phyloP scores from a whole-genome alignment of 2,888 invertebrate genomes.

The Lamellibrachia satsuma region DNA sequence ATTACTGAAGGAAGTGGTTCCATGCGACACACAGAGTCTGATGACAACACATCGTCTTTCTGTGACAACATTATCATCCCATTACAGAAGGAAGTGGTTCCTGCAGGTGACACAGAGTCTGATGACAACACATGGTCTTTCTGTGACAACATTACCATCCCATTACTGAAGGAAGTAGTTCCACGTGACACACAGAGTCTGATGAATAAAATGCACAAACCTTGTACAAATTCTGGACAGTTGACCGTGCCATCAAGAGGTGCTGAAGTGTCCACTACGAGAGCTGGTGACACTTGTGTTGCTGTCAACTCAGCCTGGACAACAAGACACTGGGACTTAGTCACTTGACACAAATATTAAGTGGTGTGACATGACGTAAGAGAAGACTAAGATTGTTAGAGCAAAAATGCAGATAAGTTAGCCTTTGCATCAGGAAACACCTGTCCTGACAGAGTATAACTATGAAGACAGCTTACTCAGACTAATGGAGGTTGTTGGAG shows the following conservation, averaged over 20 bases:
- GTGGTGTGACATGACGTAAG: background rate
- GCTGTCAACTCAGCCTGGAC: background rate
- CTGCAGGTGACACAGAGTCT: too few species aligned
- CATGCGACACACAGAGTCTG: too few species aligned
- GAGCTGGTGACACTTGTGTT: background rate
- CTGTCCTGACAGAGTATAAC: background rate
- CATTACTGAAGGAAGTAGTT: background rate
- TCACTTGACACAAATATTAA: too few species aligned
- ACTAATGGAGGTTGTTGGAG: too few species aligned
- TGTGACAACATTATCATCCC: too few species aligned
- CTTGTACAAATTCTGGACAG: constrained; percentile 5
- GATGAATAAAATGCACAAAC: background rate
- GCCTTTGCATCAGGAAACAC: background rate
- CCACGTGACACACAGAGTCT: too few species aligned
- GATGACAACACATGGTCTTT: too few species aligned
- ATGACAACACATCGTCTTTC: too few species aligned
- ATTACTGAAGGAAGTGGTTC: too few species aligned
- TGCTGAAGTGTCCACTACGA: background rate
- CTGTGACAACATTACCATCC: background rate
- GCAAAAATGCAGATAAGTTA: background rate
- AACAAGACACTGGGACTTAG: background rate
- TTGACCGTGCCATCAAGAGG: background rate
- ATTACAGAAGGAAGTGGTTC: too few species aligned
- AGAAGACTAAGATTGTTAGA: too few species aligned
- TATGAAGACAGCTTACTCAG: background rate